Base-by-base conservation (phyloP, 2,888 invertebrate genomes). In the Ectemnius cavifrons region DNA sequence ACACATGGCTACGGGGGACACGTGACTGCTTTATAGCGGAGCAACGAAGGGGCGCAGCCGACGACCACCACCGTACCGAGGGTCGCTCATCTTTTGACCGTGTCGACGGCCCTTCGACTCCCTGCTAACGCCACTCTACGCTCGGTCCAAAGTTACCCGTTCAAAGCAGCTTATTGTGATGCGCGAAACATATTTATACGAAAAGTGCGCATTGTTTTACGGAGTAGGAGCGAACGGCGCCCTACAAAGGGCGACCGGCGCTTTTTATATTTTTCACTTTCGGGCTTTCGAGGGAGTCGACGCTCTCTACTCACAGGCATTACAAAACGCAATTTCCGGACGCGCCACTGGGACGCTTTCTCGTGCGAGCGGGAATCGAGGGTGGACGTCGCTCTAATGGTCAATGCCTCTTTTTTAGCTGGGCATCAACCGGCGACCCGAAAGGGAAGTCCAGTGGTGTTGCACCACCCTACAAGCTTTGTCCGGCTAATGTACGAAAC, bases 21-120 rank as follows among this genome's bases (percentile, higher is more conserved):
- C 89, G 89, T 88, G 89, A 88, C 89, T 88, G 83, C 86, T 87
- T 89, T 87, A 86, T 86, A 85, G 85, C 80, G 73, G 75, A 79
- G 68, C 74, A 71, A 67, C 77, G 72, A 83, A 77, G 78, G 82
- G 77, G 62, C 27, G 78, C 37, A 37, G 8, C 71, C 71, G 75
- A 68, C 71, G 75, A 68, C 52, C 70, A 57, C 66, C 37, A 37
- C 37, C 28, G 28, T 4, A 37, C 37, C 62, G 79, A 76, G 70
- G 73, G 75, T 79, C 83, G 88, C 79, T 86, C 83, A 86, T 84
- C 84, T 89, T 87, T 85, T 87, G 87, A 87, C 87, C 86, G 76
- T 62, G 52, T 47, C 47, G 46, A 61, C 66, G 49, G 69, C 69
- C 74, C 75, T 73, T 70, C 62, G 58, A 56, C 69, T n/a, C 37